Evolutionary conservation across 2,888 invertebrate genomes (phyloP).

Genomic region (Holacanthella duospinosa): DNA sequence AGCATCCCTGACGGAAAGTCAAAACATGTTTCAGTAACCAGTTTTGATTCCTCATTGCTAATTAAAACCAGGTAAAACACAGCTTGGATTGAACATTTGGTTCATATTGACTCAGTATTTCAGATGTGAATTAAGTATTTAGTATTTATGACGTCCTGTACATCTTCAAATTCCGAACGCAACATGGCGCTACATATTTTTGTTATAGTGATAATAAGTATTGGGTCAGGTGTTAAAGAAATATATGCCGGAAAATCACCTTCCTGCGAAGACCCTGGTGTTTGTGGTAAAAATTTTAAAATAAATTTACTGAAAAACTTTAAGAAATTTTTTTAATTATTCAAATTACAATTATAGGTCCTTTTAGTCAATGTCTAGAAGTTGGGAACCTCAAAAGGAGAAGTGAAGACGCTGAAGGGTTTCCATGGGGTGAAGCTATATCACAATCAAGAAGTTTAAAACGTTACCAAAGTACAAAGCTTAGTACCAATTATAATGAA

Average conservation of each 20-base stretch:
- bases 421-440: conserved; percentile 13
- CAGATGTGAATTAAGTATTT: no score
- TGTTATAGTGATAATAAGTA: no score
- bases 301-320: background rate
- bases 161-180: no score
- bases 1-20: background rate
- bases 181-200: no score
- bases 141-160: no score
- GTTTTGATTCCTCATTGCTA: no score
- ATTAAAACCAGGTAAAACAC: no score
- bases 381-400: conserved; percentile 36
- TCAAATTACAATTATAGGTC: conserved; percentile 12
- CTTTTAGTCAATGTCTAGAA: conserved; percentile 35
- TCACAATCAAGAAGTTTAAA: conserved; percentile 28
- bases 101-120: no score
- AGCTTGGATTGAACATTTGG: no score
- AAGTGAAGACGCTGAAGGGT: conserved; percentile 26
- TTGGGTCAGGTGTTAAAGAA: no score
- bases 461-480: conserved; percentile 22
- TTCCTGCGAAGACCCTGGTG: conserved; percentile 37
- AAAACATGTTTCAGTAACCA: background rate
- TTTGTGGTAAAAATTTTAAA: conserved; percentile 20
- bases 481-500: background rate
- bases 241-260: conserved; percentile 24
- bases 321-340: background rate